phyloP scores from a whole-genome alignment of 2,888 invertebrate genomes.

The Sipha maydis region DNA sequence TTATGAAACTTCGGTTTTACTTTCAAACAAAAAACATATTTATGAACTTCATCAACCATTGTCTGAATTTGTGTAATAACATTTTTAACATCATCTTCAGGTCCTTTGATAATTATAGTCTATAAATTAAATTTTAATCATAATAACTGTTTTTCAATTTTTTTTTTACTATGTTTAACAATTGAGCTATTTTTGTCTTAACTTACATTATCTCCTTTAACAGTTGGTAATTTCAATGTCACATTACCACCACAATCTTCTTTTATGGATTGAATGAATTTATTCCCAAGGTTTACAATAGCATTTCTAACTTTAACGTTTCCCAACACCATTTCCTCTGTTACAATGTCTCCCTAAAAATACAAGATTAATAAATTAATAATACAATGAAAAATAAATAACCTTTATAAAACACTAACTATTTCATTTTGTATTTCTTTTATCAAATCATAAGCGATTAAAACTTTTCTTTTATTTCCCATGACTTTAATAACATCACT shows the following conservation, averaged over 20 bases:
- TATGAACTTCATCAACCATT: conserved; percentile 87
- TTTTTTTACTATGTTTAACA: background rate
- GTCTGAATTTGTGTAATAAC: conserved; percentile 81
- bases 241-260: conserved; percentile 96
- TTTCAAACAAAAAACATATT: conserved; percentile 86
- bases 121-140: conserved; percentile 63
- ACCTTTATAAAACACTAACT: conserved; percentile 68
- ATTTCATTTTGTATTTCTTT: conserved; percentile 95
- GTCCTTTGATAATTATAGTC: conserved; percentile 84
- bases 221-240: conserved; percentile 91
- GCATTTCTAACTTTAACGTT: conserved; percentile 90
- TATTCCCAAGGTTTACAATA: conserved; percentile 91
- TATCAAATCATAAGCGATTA: conserved; percentile 90
- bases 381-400: conserved; percentile 22
- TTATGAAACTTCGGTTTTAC: conserved; percentile 96
- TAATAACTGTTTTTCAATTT: too few relatives aligned
- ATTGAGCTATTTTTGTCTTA: too few relatives aligned
- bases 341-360: conserved; percentile 82
- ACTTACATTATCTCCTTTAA: conserved; percentile 88
- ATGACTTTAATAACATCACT: conserved; percentile 93
- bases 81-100: conserved; percentile 93
- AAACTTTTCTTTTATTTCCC: conserved; percentile 88
- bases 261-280: conserved; percentile 93
- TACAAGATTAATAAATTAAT: conserved; percentile 52
- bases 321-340: conserved; percentile 88